Evolutionary conservation across 2,888 invertebrate species (phyloP), one percentile per base, ranked within the genome.

Genomic region (Drosophila cognata): DNA sequence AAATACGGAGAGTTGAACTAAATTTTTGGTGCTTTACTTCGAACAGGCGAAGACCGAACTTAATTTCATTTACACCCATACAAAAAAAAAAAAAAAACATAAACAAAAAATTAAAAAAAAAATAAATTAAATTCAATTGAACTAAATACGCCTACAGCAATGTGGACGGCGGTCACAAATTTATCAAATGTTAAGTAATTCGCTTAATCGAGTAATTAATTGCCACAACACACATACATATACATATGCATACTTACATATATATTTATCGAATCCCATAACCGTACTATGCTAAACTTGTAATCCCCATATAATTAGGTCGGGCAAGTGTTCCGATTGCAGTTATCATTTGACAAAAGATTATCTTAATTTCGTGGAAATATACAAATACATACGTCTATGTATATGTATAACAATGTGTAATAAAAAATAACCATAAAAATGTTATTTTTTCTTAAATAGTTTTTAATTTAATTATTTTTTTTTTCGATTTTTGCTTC

Each of bases 11-110:
- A 55, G 46, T 43, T 56, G 61, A 62, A 61, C 52, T 50, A 62
- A 28, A 59, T 52, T 78, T 71, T 78, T 78, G 78, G 77, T 78
- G 77, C 77, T 78, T 65, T 62, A 78, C 62, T 52, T 69, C 59
- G 59, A 41, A 51, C 68, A 46, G 63, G 70, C 64, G 36, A 43
- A 61, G 11, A 69, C 59, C 60, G 51, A 56, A 59, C 35, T 25
- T 43, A 43, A 56, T 67, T 60, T 68, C 50, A 55, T 13, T 59
- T 59, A 33, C 25, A 50, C 29, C 35, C 28, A 43, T n/a, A 43
- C 18, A 48, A 16, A 38, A 16, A 21, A 13, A 46, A 3, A 6
- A 21, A 8, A 46, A 16, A 1, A 21, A 21, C 0, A 21, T 16
- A 25, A 4, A 4, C 1, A 16, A 46, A 25, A 13, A 46, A 46